Evolutionary conservation across 2,113 vertebrate species (phyloP).

Genomic region (Cinclus mexicanus): DNA sequence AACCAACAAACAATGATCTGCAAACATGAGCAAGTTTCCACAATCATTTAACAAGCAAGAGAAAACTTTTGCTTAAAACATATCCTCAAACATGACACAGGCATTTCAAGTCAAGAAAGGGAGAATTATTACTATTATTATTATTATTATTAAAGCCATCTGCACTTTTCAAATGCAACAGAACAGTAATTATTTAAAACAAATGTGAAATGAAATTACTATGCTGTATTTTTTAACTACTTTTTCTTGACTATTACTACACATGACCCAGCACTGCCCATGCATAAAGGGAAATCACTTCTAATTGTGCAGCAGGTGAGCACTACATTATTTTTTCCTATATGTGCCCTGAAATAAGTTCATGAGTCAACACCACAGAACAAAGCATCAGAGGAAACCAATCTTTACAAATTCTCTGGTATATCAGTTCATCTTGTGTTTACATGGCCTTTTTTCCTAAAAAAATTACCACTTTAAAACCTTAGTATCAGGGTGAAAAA

Average conservation of each 20-base stretch:
- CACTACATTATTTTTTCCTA: neutral
- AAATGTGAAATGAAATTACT: neutral
- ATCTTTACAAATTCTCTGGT: neutral
- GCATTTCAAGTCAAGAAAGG: neutral
- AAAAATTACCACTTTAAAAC: neutral
- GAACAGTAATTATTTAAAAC: neutral
- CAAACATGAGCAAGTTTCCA: neutral
- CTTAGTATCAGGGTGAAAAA: neutral
- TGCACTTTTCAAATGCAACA: neutral
- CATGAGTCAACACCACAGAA: neutral
- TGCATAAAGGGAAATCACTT: neutral
- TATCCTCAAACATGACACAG: neutral
- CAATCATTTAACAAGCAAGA: neutral
- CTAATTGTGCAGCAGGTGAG: neutral
- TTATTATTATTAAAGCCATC: neutral
- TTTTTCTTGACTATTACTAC: neutral
- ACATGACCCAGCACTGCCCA: neutral
- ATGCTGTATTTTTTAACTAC: neutral
- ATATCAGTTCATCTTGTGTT: neutral
- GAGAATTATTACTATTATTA: neutral
- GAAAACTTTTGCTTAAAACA: neutral
- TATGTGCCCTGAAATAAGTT: neutral
- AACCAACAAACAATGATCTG: neutral
- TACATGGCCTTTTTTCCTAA: neutral
- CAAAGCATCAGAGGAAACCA: neutral